Percentiles rank a stretch among this genome's conserved stretches.
These are phyloP conservation scores for Allygus modestus DNA, from an alignment of 2,888 invertebrate genomes.

Conservation along the genomic window DNA sequence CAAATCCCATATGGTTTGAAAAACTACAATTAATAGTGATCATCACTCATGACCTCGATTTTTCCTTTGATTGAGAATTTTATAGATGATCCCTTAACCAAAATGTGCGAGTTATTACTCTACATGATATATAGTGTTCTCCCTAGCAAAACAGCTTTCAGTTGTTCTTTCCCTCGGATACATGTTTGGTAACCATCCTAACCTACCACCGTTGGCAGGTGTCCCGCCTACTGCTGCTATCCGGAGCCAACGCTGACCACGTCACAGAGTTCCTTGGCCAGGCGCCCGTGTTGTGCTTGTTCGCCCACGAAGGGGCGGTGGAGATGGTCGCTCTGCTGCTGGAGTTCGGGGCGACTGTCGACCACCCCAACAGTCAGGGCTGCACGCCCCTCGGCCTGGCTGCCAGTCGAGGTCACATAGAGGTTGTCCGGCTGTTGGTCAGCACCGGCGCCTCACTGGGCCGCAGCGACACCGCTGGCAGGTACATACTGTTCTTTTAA, in stretches of 20 bases:
- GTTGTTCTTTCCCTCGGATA: too few relatives aligned
- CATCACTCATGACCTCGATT: too few relatives aligned
- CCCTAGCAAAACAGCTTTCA: too few relatives aligned
- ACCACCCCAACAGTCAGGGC: slow-evolving; percentile 91
- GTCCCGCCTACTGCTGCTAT: slow-evolving; percentile 90
- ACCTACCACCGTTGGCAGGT: slow-evolving; percentile 76
- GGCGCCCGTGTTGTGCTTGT: slow-evolving; percentile 92
- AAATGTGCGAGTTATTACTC: too few relatives aligned
- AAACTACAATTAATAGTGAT: too few relatives aligned
- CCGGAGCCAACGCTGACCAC: slow-evolving; percentile 93
- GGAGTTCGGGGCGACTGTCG: slow-evolving; percentile 94
- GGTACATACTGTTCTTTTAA: slow-evolving; percentile 72
- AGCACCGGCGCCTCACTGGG: slow-evolving; percentile 84
- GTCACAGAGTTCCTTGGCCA: slow-evolving; percentile 88
- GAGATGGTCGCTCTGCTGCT: slow-evolving; percentile 94
- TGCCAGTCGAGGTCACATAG: slow-evolving; percentile 92
- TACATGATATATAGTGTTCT: too few relatives aligned
- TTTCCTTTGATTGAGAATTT: too few relatives aligned
- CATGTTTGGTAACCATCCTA: too few relatives aligned
- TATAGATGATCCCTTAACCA: too few relatives aligned
- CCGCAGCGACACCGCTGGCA: slow-evolving; percentile 88
- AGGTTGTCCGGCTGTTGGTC: slow-evolving; percentile 86
- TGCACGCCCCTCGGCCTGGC: slow-evolving; percentile 93
- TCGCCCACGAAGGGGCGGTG: slow-evolving; percentile 93
- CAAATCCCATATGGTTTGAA: too few relatives aligned